These are phyloP conservation scores for Melitaea cinxia DNA, from an alignment of 1,140 invertebrate species.

Conservation along the genomic window DNA sequence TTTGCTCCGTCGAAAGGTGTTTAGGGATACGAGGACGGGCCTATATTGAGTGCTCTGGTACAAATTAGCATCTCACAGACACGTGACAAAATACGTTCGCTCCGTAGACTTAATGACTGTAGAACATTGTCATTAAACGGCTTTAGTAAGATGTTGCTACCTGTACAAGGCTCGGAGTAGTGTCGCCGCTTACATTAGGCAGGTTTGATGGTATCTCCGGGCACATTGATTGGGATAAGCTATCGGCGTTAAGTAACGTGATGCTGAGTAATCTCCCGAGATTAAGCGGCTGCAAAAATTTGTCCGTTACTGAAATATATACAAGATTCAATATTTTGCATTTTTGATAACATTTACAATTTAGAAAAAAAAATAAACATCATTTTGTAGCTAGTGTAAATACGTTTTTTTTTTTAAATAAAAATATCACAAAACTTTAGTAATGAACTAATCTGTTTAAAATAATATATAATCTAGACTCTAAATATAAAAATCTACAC, in stretches of 20 bases:
- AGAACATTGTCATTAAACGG: slow-evolving; percentile 74
- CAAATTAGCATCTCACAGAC: slow-evolving; percentile 78
- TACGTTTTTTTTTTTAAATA: too few relatives aligned
- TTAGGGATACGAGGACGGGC: slow-evolving; percentile 48
- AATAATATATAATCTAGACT: too few relatives aligned
- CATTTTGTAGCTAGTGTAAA: too few relatives aligned
- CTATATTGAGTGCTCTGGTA: slow-evolving; percentile 70
- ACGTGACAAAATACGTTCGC: slow-evolving; percentile 65
- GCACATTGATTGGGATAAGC: slow-evolving; percentile 23
- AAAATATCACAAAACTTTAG: too few relatives aligned
- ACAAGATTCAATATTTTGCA: too few relatives aligned
- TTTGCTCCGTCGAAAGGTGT: slow-evolving; percentile 52
- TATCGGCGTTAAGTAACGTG: slow-evolving; percentile 17
- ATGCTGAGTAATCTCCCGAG: not conserved
- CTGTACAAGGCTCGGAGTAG: slow-evolving; percentile 19
- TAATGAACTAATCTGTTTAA: too few relatives aligned
- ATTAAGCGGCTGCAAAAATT: not conserved
- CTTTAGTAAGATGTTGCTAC: slow-evolving; percentile 56
- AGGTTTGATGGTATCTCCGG: slow-evolving; percentile 44
- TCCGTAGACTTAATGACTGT: slow-evolving; percentile 69
- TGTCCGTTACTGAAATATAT: not conserved
- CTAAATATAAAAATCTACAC: not conserved
- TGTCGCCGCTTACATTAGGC: slow-evolving; percentile 53
- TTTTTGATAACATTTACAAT: too few relatives aligned
- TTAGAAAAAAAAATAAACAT: too few relatives aligned